A percentile compares a stretch with the other conserved stretches of the same genome.
phyloP scores from a whole-genome alignment of 2,113 vertebrate genomes.

The Mobula birostris region DNA sequence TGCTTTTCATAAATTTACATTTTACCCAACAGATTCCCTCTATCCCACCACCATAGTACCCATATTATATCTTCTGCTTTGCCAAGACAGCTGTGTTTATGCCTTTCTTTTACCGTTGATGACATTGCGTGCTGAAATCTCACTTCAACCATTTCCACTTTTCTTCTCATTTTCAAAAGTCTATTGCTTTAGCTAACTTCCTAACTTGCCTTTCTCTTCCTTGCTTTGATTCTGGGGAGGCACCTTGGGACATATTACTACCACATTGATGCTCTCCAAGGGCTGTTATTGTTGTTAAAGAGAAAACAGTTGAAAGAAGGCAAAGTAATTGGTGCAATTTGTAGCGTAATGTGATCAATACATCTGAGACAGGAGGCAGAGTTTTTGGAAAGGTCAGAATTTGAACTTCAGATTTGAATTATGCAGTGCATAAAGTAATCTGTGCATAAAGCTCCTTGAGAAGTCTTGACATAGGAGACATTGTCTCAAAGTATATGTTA shows the following conservation, averaged over 20 bases:
- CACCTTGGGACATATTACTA: not conserved
- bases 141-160: not conserved
- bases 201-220: not conserved
- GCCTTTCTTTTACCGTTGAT: not conserved
- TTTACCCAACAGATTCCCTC: not conserved
- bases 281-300: not conserved
- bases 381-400: not conserved
- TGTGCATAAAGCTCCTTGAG: not conserved
- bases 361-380: not conserved
- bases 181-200: not conserved
- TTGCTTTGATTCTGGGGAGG: not conserved
- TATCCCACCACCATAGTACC: not conserved
- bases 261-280: not conserved
- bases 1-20: not conserved
- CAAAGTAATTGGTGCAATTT: not conserved
- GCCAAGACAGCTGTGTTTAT: not conserved
- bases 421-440: not conserved
- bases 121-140: not conserved
- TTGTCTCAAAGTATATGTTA: not conserved
- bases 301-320: not conserved
- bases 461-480: not conserved
- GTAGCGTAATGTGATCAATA: not conserved
- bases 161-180: not conserved
- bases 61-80: not conserved
- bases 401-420: not conserved